Percentiles rank a stretch among this genome's conserved stretches.
These are phyloP conservation scores for Gobio gobio DNA, from an alignment of 2,113 vertebrate species.

Conservation along the genomic window DNA sequence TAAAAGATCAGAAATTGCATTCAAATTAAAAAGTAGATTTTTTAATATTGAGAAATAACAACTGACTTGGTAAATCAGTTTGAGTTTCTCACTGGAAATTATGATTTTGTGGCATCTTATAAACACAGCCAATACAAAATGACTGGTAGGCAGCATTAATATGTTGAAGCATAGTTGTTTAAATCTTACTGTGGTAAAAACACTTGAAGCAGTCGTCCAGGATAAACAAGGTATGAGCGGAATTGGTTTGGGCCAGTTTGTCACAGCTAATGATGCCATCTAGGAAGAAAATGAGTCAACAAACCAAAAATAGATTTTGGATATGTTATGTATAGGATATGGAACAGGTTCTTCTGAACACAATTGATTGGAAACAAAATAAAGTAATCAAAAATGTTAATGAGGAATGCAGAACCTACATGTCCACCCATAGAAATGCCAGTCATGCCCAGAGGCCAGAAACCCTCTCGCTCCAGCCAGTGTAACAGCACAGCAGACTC, in stretches of 20 bases:
- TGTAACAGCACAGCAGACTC: slow-evolving; percentile 92
- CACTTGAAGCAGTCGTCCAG: slow-evolving; percentile 96
- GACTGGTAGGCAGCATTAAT: neutral
- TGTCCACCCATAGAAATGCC: slow-evolving; percentile 99
- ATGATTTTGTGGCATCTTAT: neutral
- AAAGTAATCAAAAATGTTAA: neutral
- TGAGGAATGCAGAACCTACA: slow-evolving; percentile 74
- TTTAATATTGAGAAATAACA: neutral
- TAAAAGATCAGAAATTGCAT: neutral
- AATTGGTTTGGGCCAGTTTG: slow-evolving; percentile 97
- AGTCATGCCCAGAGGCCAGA: slow-evolving; percentile 95
- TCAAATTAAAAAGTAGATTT: too few relatives aligned
- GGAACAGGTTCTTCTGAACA: neutral
- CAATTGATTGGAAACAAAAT: neutral
- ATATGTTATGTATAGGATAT: neutral
- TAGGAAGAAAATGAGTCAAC: slow-evolving; percentile 60
- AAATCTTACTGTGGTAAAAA: slow-evolving; percentile 94
- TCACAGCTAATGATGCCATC: slow-evolving; percentile 98
- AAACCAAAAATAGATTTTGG: neutral
- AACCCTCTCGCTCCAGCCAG: slow-evolving; percentile 96
- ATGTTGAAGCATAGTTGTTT: neutral
- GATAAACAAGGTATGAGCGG: slow-evolving; percentile 95
- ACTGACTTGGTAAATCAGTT: neutral
- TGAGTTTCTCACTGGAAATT: neutral
- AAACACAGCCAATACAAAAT: neutral